Evolutionary conservation across 2,888 invertebrate species (phyloP).

Genomic region (Hecatera dysodea): DNA sequence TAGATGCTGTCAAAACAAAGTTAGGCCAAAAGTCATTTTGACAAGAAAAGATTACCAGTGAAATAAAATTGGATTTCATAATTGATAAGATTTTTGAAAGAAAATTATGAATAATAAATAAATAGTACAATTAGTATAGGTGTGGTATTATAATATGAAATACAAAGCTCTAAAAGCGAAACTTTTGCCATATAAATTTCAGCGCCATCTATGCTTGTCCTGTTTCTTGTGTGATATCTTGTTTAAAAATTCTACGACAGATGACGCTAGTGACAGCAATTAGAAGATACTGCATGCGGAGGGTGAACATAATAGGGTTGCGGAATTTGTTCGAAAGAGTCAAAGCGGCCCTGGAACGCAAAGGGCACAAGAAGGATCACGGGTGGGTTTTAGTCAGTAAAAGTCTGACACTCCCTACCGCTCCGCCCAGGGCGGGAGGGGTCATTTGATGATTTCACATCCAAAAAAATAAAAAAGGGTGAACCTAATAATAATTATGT

Average conservation of each 20-base stretch:
- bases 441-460: no score
- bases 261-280: conserved; percentile 32
- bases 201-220: conserved; percentile 25
- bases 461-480: no score
- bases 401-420: no score
- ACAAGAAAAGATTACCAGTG: neutral
- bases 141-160: neutral
- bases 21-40: conserved; percentile 9
- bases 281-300: neutral
- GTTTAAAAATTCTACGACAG: conserved; percentile 9
- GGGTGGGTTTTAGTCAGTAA: no score
- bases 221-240: neutral
- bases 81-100: neutral
- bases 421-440: no score
- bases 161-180: neutral
- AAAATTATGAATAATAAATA: neutral
- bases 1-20: conserved; percentile 41
- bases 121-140: no score
- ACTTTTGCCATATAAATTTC: neutral
- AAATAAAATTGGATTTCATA: neutral
- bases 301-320: neutral
- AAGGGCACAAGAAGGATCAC: no score
- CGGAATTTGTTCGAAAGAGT: neutral
- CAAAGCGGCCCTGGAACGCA: no score
- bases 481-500: no score